Base-by-base conservation (phyloP, 2,888 invertebrate species). In the Limulus polyphemus region DNA sequence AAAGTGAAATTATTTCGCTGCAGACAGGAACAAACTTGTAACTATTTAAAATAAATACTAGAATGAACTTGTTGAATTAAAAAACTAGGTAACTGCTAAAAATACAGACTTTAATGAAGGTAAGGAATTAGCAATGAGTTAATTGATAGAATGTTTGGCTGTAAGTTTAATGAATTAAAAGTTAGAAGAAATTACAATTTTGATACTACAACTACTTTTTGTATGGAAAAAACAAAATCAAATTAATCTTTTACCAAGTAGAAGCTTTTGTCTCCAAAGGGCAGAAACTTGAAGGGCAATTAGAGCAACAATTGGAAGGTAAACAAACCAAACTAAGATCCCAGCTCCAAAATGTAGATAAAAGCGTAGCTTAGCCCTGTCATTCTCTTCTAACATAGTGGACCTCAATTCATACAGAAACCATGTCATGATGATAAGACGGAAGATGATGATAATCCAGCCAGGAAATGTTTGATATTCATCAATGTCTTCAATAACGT, bases 401-500 rank as follows among this genome's bases (percentile, higher is more conserved):
- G 83, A 83, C 52, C 88, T 81, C 57, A 85, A 77, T 69, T 81
- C 80, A 61, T 85, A 81, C 48, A 93, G 80, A 76, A 93, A 93
- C 92, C 92, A 93, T 58, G 86, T 78, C 86, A 91, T 92, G 71
- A 92, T 89, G 57, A 85, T 79, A 57, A 90, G 84, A 56, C 93
- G 82, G 69, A 97, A 84, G 47, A 87, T 84, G 0, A 98, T 82
- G 66, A 95, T 91, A 67, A 95, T 82, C 87, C 93, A 93, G 9
- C 97, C 97, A 0, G 97, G 95, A 91, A 93, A 93, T 0, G 95
- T 94, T 78, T 95, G 93, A 78, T 94, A 98, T 74, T 97, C 93
- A 74, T 95, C 95, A 60, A 92, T 88, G 75, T 97, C 95, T 75
- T 93, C 92, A 70, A 95, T 88, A 58, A 92, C 90, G 76, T 97